phyloP scores from a whole-genome alignment of 2,797 vertebrate genomes.

The Sphaeramia orbicularis region DNA sequence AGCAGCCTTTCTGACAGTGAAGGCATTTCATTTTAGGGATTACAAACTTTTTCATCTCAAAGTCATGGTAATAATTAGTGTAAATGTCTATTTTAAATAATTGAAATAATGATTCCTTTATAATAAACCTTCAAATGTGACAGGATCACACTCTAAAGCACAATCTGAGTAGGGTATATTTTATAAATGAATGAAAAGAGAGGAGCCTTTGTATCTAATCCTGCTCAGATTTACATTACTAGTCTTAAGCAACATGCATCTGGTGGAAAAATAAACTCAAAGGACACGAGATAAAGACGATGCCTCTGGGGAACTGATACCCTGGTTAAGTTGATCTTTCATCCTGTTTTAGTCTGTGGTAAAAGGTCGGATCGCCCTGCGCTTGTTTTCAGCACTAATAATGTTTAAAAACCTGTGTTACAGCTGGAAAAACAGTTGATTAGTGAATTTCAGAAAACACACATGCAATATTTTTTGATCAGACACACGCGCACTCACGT shows the following conservation, averaged over 20 bases:
- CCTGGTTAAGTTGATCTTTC: conserved; percentile 55
- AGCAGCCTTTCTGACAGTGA: not conserved
- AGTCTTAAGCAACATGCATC: conserved; percentile 22
- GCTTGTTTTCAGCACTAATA: not conserved
- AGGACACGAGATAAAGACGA: conserved; percentile 24
- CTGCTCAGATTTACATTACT: conserved; percentile 7
- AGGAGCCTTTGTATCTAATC: not conserved
- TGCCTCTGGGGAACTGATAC: conserved; percentile 35
- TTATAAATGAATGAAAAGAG: conserved; percentile 1
- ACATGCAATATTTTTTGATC: not conserved
- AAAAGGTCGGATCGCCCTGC: not conserved
- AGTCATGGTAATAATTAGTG: not conserved
- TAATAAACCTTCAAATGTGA: conserved; percentile 4
- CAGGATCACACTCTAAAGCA: conserved; percentile 8
- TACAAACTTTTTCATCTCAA: not conserved
- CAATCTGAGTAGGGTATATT: not conserved
- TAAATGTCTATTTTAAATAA: not conserved
- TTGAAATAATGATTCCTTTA: not conserved
- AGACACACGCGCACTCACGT: conserved; percentile 73
- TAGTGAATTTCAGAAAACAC: not conserved
- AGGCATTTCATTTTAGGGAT: conserved; percentile 5
- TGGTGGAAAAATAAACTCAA: conserved; percentile 27
- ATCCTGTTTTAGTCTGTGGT: conserved; percentile 22
- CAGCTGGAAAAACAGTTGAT: not conserved
- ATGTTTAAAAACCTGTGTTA: not conserved